A percentile compares a stretch with the other conserved stretches of the same genome.
These are phyloP conservation scores for Platycheirus albimanus DNA, from an alignment of 2,888 invertebrate species.

Conservation along the genomic window DNA sequence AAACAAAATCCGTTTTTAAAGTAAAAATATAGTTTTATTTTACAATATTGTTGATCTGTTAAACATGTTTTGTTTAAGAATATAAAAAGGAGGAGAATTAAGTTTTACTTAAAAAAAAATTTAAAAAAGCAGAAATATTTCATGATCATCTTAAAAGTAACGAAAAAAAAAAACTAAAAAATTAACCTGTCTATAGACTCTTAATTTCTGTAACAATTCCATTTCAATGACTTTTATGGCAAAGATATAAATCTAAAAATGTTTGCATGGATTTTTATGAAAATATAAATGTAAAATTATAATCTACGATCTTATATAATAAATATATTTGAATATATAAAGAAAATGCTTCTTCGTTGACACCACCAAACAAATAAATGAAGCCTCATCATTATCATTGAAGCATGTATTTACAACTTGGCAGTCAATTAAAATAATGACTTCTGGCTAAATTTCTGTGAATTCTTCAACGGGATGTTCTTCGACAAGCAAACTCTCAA, in stretches of 20 bases:
- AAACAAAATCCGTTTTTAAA: too few species aligned
- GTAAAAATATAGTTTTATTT: constrained; percentile 28
- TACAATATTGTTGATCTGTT: constrained; percentile 12
- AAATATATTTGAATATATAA: too few species aligned
- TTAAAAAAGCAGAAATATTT: constrained; percentile 15
- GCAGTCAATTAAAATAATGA: not conserved
- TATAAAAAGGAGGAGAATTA: constrained; percentile 33
- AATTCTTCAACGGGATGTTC: constrained; percentile 56
- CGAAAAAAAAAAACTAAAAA: constrained; percentile 15
- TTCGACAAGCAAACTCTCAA: constrained; percentile 79
- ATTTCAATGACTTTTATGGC: constrained; percentile 9
- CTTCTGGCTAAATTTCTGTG: constrained; percentile 42
- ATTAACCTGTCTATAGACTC: constrained; percentile 11
- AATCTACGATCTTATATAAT: constrained; percentile 8
- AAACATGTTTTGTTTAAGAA: not conserved
- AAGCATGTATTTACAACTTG: constrained; percentile 16
- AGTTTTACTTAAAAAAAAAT: constrained; percentile 22
- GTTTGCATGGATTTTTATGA: constrained; percentile 18
- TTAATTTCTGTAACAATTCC: constrained; percentile 25
- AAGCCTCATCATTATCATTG: constrained; percentile 4
- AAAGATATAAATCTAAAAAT: constrained; percentile 1
- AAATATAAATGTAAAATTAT: constrained; percentile 30
- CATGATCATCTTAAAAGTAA: constrained; percentile 40
- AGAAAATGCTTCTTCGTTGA: too few species aligned
- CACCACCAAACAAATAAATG: too few species aligned